Evolutionary conservation across 2,113 vertebrate species (phyloP), one percentile per base, ranked within the genome.

Genomic region (Ceyx cyanopectus): DNA sequence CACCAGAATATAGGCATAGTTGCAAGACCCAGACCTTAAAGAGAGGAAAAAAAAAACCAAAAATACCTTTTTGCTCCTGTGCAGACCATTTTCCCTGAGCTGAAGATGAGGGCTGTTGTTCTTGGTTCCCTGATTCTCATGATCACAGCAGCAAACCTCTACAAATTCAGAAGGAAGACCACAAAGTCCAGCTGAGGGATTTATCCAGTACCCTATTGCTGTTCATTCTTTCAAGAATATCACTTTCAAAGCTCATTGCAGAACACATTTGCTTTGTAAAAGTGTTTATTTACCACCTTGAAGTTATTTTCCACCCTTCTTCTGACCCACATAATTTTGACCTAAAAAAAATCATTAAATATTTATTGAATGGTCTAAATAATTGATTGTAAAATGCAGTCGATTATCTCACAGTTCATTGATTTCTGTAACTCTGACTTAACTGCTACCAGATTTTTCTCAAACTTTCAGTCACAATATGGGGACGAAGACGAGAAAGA

Each of bases 21-120:
- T 85, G 15, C n/a, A 74, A 66, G 45, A 58, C 14, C 3, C 26
- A 86, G 19, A 68, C 19, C 12, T 69, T 16, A 43, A 37, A 37
- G 15, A 78, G 9, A 20, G 16, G 69, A 73, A 14, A 7, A 18
- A 18, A 37, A 40, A 15, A 20, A 0, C 17, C 27, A 18, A 29
- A 63, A 46, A 17, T 96, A 99, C 99, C 99, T 99, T 97, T 99
- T 99, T 91, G 99, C 99, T 93, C 99, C 99, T 0, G 99, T 99
- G 94, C 99, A 99, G 94, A 99, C 99, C 98, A 99, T 99, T 97
- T 99, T 99, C 84, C 99, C 99, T 32, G 99, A 99, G 93, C 99
- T 99, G 97, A 99, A 99, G 96, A 99, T 99, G 60, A 99, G 98
- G 5, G 99, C 99, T 12, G 99, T 99, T 54, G 99, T 99, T 85